phyloP scores from a whole-genome alignment of 1,140 invertebrate species.

The Tenebrio molitor region DNA sequence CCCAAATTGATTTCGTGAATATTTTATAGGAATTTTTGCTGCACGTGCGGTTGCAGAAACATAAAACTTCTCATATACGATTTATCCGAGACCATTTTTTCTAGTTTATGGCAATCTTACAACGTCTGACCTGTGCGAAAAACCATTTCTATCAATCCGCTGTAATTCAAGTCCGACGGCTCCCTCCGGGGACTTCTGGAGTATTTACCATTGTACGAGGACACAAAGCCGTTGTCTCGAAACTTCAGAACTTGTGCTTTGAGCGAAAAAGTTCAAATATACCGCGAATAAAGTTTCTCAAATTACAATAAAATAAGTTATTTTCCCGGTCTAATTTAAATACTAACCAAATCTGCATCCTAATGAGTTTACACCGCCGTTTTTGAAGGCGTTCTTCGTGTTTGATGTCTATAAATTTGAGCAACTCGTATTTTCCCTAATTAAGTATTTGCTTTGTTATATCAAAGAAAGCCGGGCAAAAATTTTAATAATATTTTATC shows the following conservation, averaged over 20 bases:
- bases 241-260: slow-evolving; percentile 2
- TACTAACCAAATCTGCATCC: slow-evolving; percentile 2
- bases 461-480: background rate
- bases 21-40: background rate
- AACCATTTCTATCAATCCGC: slow-evolving; percentile 23
- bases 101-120: background rate
- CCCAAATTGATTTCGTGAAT: too few relatives aligned
- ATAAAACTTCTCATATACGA: too few relatives aligned
- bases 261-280: background rate
- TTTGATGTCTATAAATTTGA: background rate
- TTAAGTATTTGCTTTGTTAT: background rate
- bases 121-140: slow-evolving; percentile 2
- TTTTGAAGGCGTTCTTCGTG: background rate
- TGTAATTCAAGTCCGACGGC: slow-evolving; percentile 13
- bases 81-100: too few relatives aligned
- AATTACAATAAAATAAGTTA: slow-evolving; percentile 2
- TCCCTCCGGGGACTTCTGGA: background rate
- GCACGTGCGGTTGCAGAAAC: too few relatives aligned
- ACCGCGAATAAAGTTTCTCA: background rate
- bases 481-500: background rate
- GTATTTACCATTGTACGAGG: background rate
- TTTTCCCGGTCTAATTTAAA: background rate
- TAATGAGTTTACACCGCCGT: background rate
- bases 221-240: slow-evolving; percentile 20
- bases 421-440: background rate